Percentiles rank a stretch among this genome's conserved stretches.
These are phyloP conservation scores for Capreolus pygargus DNA, from an alignment of 2,113 vertebrate species.

Conservation along the genomic window DNA sequence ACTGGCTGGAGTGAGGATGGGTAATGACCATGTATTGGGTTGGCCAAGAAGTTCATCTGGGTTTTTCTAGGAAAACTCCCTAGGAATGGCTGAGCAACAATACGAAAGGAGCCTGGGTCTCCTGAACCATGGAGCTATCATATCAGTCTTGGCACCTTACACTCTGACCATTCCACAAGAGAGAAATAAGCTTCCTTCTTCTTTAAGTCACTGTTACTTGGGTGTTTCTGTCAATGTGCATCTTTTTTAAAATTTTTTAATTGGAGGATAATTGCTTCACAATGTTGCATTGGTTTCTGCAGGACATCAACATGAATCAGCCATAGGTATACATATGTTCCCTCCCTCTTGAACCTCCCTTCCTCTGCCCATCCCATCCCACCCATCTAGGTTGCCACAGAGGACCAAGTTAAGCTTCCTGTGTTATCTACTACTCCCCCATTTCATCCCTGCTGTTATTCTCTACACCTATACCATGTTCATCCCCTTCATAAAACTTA, in stretches of 20 bases:
- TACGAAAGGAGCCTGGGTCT: background rate
- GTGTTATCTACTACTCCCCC: background rate
- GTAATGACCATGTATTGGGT: background rate
- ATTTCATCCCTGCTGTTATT: background rate
- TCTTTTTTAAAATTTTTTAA: background rate
- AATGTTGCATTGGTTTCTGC: background rate
- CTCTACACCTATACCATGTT: background rate
- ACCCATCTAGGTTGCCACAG: background rate
- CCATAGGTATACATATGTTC: background rate
- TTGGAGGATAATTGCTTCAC: background rate
- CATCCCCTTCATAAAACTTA: background rate
- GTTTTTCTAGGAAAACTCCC: background rate
- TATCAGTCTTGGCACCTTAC: background rate
- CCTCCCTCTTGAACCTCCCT: background rate
- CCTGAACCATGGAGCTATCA: background rate
- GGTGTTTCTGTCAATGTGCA: background rate
- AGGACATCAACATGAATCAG: background rate
- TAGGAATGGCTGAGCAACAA: background rate
- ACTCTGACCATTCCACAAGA: background rate
- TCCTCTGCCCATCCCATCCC: background rate
- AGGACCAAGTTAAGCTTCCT: background rate
- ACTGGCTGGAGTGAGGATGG: background rate
- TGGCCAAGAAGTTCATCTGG: background rate
- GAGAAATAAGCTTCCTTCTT: background rate
- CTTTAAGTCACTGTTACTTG: background rate